These are phyloP conservation scores for Leptopilina clavipes DNA, from an alignment of 1,140 invertebrate genomes.

Conservation along the genomic window DNA sequence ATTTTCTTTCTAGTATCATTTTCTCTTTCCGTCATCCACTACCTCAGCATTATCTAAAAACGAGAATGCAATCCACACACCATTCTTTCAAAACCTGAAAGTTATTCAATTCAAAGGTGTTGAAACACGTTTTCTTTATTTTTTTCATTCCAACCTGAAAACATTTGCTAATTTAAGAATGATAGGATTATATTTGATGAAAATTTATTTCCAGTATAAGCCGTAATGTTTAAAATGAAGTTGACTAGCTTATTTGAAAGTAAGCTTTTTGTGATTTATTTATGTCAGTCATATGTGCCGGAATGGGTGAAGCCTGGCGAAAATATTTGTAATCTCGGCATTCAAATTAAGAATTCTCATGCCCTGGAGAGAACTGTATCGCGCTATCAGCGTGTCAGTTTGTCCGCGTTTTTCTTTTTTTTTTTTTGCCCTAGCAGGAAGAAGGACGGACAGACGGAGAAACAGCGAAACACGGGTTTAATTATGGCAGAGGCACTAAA, in stretches of 20 bases:
- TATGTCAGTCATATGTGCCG: background rate
- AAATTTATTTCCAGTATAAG: too few species aligned
- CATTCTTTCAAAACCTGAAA: too few species aligned
- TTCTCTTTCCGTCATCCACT: too few species aligned
- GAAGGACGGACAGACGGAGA: conserved; percentile 66
- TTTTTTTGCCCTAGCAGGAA: conserved; percentile 43
- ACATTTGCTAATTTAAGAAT: too few species aligned
- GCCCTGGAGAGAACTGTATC: conserved; percentile 11
- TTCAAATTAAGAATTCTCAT: conserved; percentile 52
- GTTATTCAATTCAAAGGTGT: too few species aligned
- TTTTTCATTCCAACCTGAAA: too few species aligned
- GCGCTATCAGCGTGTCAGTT: conserved; percentile 40
- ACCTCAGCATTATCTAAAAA: too few species aligned
- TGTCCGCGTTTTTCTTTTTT: conserved; percentile 54
- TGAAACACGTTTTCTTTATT: too few species aligned
- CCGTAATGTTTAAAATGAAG: background rate
- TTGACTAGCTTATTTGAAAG: background rate
- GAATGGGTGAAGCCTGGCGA: conserved; percentile 23
- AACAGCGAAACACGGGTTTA: conserved; percentile 70
- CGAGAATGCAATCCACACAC: too few species aligned
- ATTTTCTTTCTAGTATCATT: too few species aligned
- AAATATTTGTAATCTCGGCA: conserved; percentile 44
- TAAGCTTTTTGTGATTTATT: background rate
- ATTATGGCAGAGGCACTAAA: conserved; percentile 68
- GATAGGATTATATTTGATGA: too few species aligned